These are phyloP conservation scores for Thermophis baileyi DNA, from an alignment of 2,113 vertebrate species.

Conservation along the genomic window DNA sequence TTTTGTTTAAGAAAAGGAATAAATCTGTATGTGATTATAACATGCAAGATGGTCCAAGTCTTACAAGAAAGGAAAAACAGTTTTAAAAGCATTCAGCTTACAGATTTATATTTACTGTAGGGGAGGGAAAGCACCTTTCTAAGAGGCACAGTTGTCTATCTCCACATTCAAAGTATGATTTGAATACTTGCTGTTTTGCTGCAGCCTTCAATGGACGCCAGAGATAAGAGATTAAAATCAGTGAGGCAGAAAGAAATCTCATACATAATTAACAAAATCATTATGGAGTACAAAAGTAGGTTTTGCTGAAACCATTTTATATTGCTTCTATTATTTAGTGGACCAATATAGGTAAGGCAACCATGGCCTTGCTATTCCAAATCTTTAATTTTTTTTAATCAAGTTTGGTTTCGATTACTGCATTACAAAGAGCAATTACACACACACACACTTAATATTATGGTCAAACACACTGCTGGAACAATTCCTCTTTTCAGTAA, in stretches of 20 bases:
- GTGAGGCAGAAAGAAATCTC: conserved; percentile 33
- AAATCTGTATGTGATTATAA: background rate
- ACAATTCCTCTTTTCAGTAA: background rate
- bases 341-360: background rate
- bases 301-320: conserved; percentile 3
- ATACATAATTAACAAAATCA: conserved; percentile 41
- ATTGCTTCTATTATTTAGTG: background rate
- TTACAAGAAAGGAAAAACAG: background rate
- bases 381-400: background rate
- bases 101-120: background rate
- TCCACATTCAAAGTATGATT: fast-evolving
- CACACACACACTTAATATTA: background rate
- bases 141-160: background rate
- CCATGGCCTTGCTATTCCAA: background rate
- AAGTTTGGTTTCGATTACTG: background rate
- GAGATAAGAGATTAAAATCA: conserved; percentile 27
- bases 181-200: background rate
- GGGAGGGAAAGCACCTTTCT: background rate
- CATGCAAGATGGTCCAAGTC: background rate
- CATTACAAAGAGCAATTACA: background rate
- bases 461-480: background rate
- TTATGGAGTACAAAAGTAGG: conserved; percentile 12
- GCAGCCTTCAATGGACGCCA: background rate
- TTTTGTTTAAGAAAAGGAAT: background rate
- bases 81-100: background rate